Base-by-base conservation (phyloP, 1,140 invertebrate genomes). In the Bursaphelenchus mucronatus region DNA sequence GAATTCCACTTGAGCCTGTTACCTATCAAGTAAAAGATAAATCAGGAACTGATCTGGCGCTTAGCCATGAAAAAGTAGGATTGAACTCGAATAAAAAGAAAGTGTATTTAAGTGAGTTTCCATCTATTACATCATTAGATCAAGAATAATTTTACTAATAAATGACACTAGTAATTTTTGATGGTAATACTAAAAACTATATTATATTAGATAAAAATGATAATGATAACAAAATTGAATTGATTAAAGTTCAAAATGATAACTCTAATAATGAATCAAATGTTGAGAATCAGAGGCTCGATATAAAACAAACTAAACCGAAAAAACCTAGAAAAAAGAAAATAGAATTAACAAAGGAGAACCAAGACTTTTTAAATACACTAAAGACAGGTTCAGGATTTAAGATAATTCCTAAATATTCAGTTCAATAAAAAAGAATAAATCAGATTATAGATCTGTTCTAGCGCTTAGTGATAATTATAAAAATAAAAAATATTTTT, bases 161-260 rank as follows among this genome's bases (percentile, higher is more conserved):
- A 62, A 69, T 68, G 64, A 55, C 41, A 54, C 46, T 44, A 21
- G 70, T 68, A 51, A 61, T 53, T 53, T 64, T 57, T 59, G n/a
- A 55, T 30, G 66, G 54, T 3, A 52, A 61, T 50, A 69, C n/a
- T 69, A 71, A 71, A 61, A 69, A 54, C 61, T 69, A 69, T 69
- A 30, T 51, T n/a, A 41, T 68, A 15, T 44, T 49, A 40, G 13
- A 44, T 56, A 63, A 46, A 68, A 70, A 69, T 10, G n/a, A n/a
- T n/a, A n/a, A 65, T n/a, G 21, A 68, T 15, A 21, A 45, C 21
- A 62, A 68, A 51, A 70, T 70, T 64, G 41, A 68, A 39, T 69
- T 62, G 17, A 19, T 52, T 39, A 64, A 63, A 9, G 30, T 63
- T 63, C 15, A 17, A 61, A 63, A 11, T 63, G 50, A 63, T 63